Evolutionary conservation across 1,140 invertebrate species (phyloP).

Genomic region (Neoseiulus cucumeris): DNA sequence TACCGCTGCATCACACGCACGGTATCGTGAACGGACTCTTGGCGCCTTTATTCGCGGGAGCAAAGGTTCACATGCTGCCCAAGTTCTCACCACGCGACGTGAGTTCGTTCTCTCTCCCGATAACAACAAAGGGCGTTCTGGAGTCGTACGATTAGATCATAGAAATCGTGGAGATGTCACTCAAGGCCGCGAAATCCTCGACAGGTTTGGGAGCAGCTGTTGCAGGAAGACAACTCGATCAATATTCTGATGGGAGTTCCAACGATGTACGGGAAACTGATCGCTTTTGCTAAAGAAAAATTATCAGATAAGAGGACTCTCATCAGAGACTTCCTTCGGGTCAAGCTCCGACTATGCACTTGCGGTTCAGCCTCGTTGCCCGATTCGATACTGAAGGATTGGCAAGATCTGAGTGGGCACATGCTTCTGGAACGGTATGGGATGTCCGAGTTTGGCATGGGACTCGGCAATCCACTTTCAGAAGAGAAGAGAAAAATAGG

Average conservation of each 20-base stretch:
- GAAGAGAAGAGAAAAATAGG: constrained; percentile 27
- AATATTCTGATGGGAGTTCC: constrained; percentile 73
- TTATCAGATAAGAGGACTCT: constrained; percentile 38
- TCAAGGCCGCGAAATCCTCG: background rate
- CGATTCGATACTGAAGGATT: constrained; percentile 46
- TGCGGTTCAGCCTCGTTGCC: constrained; percentile 63
- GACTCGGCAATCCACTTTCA: constrained; percentile 57
- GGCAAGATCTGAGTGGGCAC: constrained; percentile 64
- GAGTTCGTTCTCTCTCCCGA: background rate
- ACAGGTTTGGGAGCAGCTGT: constrained; percentile 47
- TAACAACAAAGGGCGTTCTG: background rate
- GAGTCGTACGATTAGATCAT: too few relatives aligned
- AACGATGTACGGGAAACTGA: constrained; percentile 61
- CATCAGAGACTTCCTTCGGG: constrained; percentile 16
- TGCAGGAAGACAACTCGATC: constrained; percentile 42
- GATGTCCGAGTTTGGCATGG: constrained; percentile 78
- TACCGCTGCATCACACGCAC: constrained; percentile 72
- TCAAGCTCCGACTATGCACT: constrained; percentile 42
- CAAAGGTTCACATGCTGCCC: constrained; percentile 44
- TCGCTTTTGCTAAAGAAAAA: constrained; percentile 44
- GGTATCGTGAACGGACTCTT: constrained; percentile 62
- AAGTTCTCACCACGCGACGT: constrained; percentile 42
- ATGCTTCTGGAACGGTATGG: constrained; percentile 66
- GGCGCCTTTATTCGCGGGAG: constrained; percentile 47
- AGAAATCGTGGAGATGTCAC: too few relatives aligned